These are phyloP conservation scores for Rhagophthalmus giganteus DNA, from an alignment of 2,888 invertebrate species.

Conservation along the genomic window DNA sequence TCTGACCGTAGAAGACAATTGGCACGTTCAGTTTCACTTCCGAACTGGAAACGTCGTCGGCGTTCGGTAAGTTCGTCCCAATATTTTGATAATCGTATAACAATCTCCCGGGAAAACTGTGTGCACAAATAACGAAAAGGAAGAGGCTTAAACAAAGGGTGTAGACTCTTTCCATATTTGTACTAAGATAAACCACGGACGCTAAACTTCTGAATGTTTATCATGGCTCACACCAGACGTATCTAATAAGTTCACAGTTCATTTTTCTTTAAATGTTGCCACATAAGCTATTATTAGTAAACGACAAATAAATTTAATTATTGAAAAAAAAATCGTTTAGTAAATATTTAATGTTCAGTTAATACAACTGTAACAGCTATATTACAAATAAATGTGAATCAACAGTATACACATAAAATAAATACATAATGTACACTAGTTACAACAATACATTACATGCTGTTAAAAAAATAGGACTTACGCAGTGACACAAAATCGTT, in stretches of 20 bases:
- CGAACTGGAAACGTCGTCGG: conserved; percentile 66
- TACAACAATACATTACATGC: conserved; percentile 30
- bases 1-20: conserved; percentile 76
- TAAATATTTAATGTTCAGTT: conserved; percentile 45
- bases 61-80: conserved; percentile 60
- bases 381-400: conserved; percentile 51
- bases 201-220: conserved; percentile 24
- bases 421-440: conserved; percentile 42
- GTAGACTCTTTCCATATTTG: conserved; percentile 51
- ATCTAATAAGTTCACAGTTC: conserved; percentile 43
- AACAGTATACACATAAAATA: conserved; percentile 50
- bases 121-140: conserved; percentile 18
- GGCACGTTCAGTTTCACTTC: conserved; percentile 71
- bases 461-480: conserved; percentile 22
- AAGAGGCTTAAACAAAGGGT: conserved; percentile 52
- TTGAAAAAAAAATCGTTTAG: conserved; percentile 15
- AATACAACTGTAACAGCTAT: conserved; percentile 56
- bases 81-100: conserved; percentile 64
- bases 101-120: conserved; percentile 57
- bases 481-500: conserved; percentile 20
- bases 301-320: conserved; percentile 5
- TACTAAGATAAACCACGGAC: conserved; percentile 21
- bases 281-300: conserved; percentile 30
- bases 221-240: conserved; percentile 23
- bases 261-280: conserved; percentile 38